Evolutionary conservation across 2,797 vertebrate genomes (phyloP), one percentile per base, ranked within the genome.

Genomic region (Channa striata): DNA sequence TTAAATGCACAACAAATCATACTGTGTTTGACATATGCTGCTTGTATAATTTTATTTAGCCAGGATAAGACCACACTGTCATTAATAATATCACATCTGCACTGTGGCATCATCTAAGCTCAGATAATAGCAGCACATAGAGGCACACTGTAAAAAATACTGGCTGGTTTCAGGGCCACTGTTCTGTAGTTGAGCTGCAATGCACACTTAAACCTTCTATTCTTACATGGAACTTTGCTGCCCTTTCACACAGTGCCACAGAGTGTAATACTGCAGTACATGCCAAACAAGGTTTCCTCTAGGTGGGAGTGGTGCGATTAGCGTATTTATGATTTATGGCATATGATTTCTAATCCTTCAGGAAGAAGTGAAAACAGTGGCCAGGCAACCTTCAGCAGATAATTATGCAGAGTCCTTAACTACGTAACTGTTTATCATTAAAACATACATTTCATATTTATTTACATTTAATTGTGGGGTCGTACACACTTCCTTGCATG

Each of bases 311-410:
- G 74, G 65, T 2, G 1, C 21, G 21, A 9, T 84, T 85, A 85
- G 89, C 70, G 40, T 42, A n/a, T n/a, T 16, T 80, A 10, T 68
- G 70, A 87, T 86, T 69, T 82, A 23, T 77, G 42, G 34, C 59
- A 59, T 49, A 71, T 64, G 39, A 43, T 69, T 73, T 76, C 23
- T 74, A 72, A 67, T 89, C 68, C 65, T 79, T 80, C 75, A 76
- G 82, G 85, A 83, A 81, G 64, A 23, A 65, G 57, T 60, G 57
- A 25, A 17, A 72, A 40, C 42, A 56, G 50, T 58, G 40, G 23
- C 14, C 56, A 69, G 6, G 40, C 36, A 11, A 25, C n/a, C 49
- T 43, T 44, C 64, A 59, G 49, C 48, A 48, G 39, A 77, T 61
- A 25, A 60, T 5, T 54, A 47, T 44, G 11, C 12, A 46, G 12